These are phyloP conservation scores for Drosophila sproati DNA, from an alignment of 1,140 invertebrate genomes.

Conservation along the genomic window DNA sequence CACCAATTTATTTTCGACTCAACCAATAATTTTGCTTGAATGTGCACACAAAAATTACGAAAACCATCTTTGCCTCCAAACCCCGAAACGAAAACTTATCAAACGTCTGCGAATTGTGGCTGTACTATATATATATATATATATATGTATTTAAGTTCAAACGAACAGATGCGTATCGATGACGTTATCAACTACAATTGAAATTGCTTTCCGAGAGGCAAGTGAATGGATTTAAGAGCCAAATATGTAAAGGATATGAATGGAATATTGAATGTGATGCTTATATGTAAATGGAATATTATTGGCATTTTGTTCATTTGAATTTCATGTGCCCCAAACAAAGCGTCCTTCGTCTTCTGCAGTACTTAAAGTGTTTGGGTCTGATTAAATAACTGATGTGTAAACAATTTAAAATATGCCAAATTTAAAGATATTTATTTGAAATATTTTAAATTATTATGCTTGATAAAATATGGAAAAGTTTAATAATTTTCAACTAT, in stretches of 20 bases:
- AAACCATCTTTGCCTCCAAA: not conserved
- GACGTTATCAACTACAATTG: conserved; percentile 52
- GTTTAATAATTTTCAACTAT: too few species aligned
- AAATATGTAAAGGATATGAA: conserved; percentile 7
- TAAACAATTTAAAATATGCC: too few species aligned
- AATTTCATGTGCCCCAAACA: not conserved
- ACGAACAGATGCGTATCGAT: conserved; percentile 41
- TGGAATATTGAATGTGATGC: not conserved
- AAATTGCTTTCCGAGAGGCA: conserved; percentile 37
- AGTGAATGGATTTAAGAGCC: conserved; percentile 21
- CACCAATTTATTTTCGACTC: conserved; percentile 36
- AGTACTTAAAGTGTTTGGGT: not conserved
- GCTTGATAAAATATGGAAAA: too few species aligned
- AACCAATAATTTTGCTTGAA: conserved; percentile 24
- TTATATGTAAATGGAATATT: not conserved
- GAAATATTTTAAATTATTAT: too few species aligned
- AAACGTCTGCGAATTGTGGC: conserved; percentile 33
- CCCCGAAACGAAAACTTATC: conserved; percentile 56
- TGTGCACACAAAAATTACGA: conserved; percentile 48
- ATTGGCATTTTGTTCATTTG: not conserved
- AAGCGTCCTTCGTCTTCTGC: too few species aligned
- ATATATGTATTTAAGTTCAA: not conserved
- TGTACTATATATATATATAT: conserved; percentile 2
- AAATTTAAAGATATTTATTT: too few species aligned
- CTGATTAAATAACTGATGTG: too few species aligned